Conservation (phyloP, 1,140 invertebrate genomes). For the Leptonema lineaticorne region DNA sequence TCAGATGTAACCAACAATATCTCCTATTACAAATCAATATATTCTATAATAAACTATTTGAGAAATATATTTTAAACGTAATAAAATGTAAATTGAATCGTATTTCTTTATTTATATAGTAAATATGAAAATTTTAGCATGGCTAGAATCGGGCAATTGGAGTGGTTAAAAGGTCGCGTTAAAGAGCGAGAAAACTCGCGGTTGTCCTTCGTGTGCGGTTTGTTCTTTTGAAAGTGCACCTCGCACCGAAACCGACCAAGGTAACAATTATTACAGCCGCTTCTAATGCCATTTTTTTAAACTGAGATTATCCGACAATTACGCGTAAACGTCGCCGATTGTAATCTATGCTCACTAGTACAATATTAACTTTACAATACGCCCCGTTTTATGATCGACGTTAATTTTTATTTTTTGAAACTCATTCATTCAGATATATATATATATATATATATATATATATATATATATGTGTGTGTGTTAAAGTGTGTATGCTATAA, state of each 20-base stretch:
- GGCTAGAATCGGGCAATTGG: background rate
- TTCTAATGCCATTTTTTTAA: too few relatives aligned
- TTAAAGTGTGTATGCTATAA: too few relatives aligned
- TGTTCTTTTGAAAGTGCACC: conserved; percentile 7
- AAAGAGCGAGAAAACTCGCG: background rate
- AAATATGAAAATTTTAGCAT: background rate
- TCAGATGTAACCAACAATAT: too few relatives aligned
- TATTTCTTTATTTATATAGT: background rate
- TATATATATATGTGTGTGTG: background rate
- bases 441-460: background rate
- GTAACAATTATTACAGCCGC: background rate
- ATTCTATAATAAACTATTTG: too few relatives aligned
- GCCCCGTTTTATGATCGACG: background rate
- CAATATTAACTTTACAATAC: background rate
- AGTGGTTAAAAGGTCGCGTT: background rate
- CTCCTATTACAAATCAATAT: too few relatives aligned
- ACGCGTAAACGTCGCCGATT: too few relatives aligned
- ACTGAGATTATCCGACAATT: too few relatives aligned
- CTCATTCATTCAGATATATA: background rate
- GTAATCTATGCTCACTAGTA: background rate
- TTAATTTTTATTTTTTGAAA: background rate
- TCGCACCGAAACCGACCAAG: background rate
- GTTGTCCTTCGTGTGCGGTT: conserved; percentile 7
- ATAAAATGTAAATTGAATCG: too few relatives aligned
- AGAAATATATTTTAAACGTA: too few relatives aligned